These are phyloP conservation scores for Ctenochaetus hawaiiensis DNA, from an alignment of 2,797 vertebrate species.

Conservation along the genomic window DNA sequence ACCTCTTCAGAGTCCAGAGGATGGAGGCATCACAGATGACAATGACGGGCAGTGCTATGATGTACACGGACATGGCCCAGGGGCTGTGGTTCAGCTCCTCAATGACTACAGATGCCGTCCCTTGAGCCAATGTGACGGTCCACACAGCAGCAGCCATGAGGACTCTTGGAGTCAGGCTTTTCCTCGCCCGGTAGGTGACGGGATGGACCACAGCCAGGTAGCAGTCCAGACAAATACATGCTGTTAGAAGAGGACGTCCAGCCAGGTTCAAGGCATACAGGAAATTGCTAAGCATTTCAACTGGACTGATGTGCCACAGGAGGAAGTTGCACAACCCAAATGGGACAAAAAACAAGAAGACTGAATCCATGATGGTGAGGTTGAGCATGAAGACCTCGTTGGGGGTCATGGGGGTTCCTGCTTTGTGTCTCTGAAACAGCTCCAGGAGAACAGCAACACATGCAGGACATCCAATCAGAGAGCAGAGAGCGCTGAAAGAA, in stretches of 20 bases:
- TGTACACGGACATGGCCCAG: constrained; percentile 38
- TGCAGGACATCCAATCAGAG: constrained; percentile 58
- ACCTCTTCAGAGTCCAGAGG: constrained; percentile 56
- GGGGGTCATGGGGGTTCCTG: constrained; percentile 26
- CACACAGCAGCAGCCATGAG: constrained; percentile 32
- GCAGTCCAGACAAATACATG: constrained; percentile 71
- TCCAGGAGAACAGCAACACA: constrained; percentile 51
- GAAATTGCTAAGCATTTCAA: constrained; percentile 39
- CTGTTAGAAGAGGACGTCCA: constrained; percentile 71
- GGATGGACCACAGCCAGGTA: constrained; percentile 75
- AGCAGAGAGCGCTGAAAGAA: constrained; percentile 33
- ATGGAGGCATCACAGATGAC: constrained; percentile 59
- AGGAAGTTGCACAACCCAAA: constrained; percentile 49
- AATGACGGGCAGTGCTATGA: constrained; percentile 61
- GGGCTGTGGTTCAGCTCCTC: constrained; percentile 48
- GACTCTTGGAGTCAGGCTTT: constrained; percentile 40
- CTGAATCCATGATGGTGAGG: constrained; percentile 58
- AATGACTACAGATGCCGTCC: not conserved
- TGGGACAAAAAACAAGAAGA: constrained; percentile 54
- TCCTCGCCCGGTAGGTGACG: constrained; percentile 52
- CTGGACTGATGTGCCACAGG: constrained; percentile 28
- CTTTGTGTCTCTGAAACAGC: constrained; percentile 41
- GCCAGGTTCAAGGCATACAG: constrained; percentile 48
- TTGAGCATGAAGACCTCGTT: constrained; percentile 69
- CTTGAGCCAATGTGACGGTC: constrained; percentile 24